These are phyloP conservation scores for Hydrotaea diabolus DNA, from an alignment of 2,888 invertebrate species.

Conservation along the genomic window DNA sequence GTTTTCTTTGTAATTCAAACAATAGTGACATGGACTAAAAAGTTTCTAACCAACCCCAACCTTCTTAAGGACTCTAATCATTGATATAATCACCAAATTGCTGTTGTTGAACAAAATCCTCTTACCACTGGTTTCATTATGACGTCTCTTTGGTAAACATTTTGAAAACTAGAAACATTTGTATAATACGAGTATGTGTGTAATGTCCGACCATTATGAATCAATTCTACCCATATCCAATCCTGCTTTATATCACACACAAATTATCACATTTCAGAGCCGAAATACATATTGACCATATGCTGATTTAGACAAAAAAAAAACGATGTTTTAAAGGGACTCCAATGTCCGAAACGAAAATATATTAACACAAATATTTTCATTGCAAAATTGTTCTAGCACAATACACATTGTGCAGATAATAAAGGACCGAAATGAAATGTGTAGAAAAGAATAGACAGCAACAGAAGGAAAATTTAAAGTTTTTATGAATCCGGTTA, in stretches of 20 bases:
- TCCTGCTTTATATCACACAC: background rate
- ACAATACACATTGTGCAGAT: slow-evolving; percentile 11
- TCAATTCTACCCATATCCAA: background rate
- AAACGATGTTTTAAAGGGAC: background rate
- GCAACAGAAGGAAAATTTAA: background rate
- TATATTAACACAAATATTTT: slow-evolving; percentile 25
- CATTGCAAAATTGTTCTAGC: background rate
- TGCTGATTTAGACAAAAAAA: background rate
- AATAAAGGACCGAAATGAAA: slow-evolving; percentile 1
- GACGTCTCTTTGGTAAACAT: no score
- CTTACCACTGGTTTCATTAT: no score
- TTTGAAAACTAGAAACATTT: no score
- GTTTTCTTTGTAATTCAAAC: no score
- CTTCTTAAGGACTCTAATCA: no score
- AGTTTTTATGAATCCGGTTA: background rate
- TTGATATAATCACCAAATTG: no score
- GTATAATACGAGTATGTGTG: no score
- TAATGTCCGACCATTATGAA: background rate
- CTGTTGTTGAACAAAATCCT: no score
- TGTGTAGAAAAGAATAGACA: background rate
- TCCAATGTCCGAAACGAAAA: background rate
- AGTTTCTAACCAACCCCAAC: no score
- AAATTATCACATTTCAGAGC: background rate
- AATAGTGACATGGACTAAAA: no score
- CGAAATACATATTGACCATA: background rate